Conservation (phyloP, 2,888 invertebrate genomes). For the Listrodromus nycthemerus region DNA sequence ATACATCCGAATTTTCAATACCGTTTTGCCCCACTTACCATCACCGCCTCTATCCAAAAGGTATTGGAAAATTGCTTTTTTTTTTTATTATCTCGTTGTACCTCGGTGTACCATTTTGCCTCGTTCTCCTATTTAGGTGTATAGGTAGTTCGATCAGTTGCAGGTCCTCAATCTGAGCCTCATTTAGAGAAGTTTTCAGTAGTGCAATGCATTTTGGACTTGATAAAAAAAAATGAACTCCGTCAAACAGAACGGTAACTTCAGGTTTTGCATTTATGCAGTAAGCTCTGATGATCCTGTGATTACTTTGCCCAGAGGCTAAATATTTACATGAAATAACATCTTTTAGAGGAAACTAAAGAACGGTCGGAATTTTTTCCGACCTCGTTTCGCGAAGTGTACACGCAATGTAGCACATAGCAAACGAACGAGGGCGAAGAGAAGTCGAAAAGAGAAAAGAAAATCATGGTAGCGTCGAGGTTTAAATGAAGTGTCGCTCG, state of each 20-base stretch:
- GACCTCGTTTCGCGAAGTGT: not conserved
- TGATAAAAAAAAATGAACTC: not conserved
- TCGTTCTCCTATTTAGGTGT: too few species aligned
- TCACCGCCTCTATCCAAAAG: too few species aligned
- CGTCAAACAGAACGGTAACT: not conserved
- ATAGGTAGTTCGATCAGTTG: too few species aligned
- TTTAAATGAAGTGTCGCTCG: constrained; percentile 71
- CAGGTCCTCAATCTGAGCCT: too few species aligned
- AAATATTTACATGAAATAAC: constrained; percentile 52
- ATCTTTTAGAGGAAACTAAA: constrained; percentile 55
- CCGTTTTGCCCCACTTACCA: too few species aligned
- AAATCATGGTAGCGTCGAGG: constrained; percentile 52
- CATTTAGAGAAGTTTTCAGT: too few species aligned
- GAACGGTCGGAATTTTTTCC: constrained; percentile 61
- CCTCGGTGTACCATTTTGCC: too few species aligned
- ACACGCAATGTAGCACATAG: not conserved
- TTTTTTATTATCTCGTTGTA: too few species aligned
- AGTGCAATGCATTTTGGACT: too few species aligned
- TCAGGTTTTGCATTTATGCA: constrained; percentile 8
- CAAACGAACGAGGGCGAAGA: not conserved
- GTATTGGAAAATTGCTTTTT: too few species aligned
- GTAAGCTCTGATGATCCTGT: not conserved
- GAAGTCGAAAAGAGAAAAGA: constrained; percentile 44
- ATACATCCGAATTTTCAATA: too few species aligned
- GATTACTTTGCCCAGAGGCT: constrained; percentile 25